Conservation (phyloP, 37 sponge, comb jelly and placozoan genomes). For the Tethya wilhelma region DNA sequence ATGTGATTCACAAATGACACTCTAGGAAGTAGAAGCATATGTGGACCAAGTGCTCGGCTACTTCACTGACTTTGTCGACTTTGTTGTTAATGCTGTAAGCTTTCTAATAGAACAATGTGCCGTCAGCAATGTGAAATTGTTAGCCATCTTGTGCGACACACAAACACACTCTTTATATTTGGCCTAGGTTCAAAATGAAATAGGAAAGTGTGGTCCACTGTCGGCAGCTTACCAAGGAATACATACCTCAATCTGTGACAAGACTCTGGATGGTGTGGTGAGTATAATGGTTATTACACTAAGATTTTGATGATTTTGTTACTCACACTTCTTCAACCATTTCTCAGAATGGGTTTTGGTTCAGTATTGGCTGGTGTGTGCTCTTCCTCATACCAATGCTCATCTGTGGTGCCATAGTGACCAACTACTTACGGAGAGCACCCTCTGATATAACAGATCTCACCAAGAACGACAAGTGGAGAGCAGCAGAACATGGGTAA, state of each 20-base stretch:
- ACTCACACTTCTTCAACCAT: not conserved
- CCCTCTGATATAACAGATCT: not conserved
- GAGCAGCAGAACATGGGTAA: not conserved
- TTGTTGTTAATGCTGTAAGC: not conserved
- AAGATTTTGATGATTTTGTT: not conserved
- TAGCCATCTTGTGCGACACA: too few relatives aligned
- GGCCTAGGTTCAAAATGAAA: conserved; percentile 16
- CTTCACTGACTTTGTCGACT: conserved; percentile 10
- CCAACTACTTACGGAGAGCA: conserved; percentile 30
- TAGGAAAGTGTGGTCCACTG: conserved; percentile 15
- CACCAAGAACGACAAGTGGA: too few relatives aligned
- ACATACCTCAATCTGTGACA: conserved; percentile 1
- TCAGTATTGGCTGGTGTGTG: conserved; percentile 51
- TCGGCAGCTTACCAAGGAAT: not conserved
- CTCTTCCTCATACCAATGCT: conserved; percentile 37
- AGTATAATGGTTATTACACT: not conserved
- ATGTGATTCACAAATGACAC: too few relatives aligned
- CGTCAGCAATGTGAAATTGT: not conserved
- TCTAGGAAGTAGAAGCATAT: conserved; percentile 5
- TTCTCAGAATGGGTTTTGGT: conserved; percentile 72
- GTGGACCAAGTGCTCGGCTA: not conserved
- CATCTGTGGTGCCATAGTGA: conserved; percentile 19
- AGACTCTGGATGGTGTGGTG: conserved; percentile 35
- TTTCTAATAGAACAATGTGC: not conserved
- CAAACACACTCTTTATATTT: not conserved